Conservation (phyloP, 2,113 vertebrate genomes). For the Synodontis membranacea region DNA sequence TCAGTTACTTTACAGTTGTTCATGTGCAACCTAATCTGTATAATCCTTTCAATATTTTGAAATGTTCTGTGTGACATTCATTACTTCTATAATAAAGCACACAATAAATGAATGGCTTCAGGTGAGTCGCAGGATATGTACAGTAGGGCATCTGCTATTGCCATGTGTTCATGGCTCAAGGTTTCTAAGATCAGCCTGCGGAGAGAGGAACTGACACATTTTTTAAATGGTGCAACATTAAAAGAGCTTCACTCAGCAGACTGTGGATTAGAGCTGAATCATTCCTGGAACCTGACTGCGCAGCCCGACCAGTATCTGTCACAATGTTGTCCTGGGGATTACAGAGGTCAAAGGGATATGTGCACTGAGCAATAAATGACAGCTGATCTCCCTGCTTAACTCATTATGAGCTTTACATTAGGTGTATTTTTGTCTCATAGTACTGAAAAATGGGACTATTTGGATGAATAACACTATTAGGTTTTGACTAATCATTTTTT, state of each 20-base stretch:
- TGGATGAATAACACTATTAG: neutral
- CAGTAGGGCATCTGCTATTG: neutral
- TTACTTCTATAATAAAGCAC: neutral
- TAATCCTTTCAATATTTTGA: neutral
- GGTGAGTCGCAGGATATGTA: neutral
- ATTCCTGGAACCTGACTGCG: slow-evolving; percentile 37
- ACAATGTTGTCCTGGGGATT: slow-evolving; percentile 31
- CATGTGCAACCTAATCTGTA: neutral
- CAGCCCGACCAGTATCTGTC: slow-evolving; percentile 18
- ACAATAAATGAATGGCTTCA: neutral
- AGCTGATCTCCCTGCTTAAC: slow-evolving; percentile 6
- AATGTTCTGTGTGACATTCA: neutral
- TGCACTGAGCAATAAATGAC: neutral
- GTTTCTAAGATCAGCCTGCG: neutral
- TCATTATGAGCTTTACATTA: slow-evolving; percentile 17
- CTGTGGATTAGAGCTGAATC: slow-evolving; percentile 30
- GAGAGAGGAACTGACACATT: slow-evolving; percentile 1
- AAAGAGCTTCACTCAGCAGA: slow-evolving; percentile 50
- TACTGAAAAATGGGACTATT: neutral
- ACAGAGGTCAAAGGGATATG: slow-evolving; percentile 32
- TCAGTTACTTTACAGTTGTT: neutral
- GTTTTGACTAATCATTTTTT: neutral
- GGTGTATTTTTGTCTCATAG: neutral
- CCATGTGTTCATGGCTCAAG: neutral
- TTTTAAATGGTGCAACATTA: slow-evolving; percentile 18